Conservation (phyloP, 2,113 vertebrate species). For the Oplegnathus fasciatus region DNA sequence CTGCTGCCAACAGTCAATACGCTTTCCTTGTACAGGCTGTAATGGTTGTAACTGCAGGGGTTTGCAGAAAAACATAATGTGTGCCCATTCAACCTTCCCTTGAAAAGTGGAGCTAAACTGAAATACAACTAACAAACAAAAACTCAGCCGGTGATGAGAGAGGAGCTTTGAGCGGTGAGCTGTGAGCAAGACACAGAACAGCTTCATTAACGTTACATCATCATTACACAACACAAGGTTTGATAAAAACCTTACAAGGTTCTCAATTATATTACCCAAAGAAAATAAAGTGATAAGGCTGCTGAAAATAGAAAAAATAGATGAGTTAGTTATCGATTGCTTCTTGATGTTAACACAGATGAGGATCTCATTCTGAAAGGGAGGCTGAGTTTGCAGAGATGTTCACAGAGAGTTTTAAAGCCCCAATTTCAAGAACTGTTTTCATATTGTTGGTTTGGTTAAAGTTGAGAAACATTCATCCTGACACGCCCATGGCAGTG, state of each 20-base stretch:
- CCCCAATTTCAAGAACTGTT: neutral
- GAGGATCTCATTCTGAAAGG: slow-evolving; percentile 19
- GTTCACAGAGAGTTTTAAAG: slow-evolving; percentile 1
- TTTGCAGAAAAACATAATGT: neutral
- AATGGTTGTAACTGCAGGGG: neutral
- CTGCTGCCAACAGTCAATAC: neutral
- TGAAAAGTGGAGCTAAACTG: neutral
- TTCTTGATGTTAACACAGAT: neutral
- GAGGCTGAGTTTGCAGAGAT: neutral
- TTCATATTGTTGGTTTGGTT: neutral
- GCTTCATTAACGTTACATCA: neutral
- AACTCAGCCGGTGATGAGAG: neutral
- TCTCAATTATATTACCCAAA: slow-evolving; percentile 6
- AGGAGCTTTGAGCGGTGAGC: slow-evolving; percentile 7
- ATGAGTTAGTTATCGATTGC: neutral
- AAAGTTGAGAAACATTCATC: neutral
- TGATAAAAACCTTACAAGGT: neutral
- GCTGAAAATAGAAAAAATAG: slow-evolving; percentile 13
- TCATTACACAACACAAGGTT: neutral
- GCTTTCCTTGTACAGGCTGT: neutral
- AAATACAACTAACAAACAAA: slow-evolving; percentile 2
- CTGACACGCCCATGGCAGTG: neutral
- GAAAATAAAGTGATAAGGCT: slow-evolving; percentile 6
- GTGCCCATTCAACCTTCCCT: neutral
- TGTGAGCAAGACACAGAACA: neutral